These are phyloP conservation scores for Drosophila burlai DNA, from an alignment of 1,140 invertebrate genomes.

Conservation along the genomic window DNA sequence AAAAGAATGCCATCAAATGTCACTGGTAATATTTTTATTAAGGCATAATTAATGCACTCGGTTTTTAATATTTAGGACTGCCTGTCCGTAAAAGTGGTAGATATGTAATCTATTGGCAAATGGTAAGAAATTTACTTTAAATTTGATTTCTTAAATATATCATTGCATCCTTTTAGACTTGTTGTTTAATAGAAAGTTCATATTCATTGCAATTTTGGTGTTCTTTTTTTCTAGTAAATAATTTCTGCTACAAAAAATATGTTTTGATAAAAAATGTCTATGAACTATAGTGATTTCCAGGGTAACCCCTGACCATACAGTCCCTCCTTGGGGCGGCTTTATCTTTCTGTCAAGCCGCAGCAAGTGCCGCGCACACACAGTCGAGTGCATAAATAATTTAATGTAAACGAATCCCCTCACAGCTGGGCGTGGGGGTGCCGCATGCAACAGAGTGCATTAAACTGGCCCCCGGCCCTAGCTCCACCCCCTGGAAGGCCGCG, in stretches of 20 bases:
- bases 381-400: slow-evolving; percentile 79
- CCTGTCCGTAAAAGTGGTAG: not conserved
- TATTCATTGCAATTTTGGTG: not conserved
- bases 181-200: not conserved
- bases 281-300: not conserved
- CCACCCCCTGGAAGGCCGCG: slow-evolving; percentile 4
- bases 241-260: no score
- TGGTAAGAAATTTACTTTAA: not conserved
- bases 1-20: not conserved
- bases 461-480: slow-evolving; percentile 22
- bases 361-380: slow-evolving; percentile 48
- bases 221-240: not conserved
- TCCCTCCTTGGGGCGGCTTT: not conserved
- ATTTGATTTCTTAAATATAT: not conserved
- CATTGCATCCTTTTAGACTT: not conserved
- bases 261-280: not conserved
- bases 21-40: no score
- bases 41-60: no score
- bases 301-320: not conserved
- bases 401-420: slow-evolving; percentile 59
- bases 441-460: slow-evolving; percentile 58
- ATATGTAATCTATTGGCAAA: not conserved
- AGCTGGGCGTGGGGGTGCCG: not conserved
- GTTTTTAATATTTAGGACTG: no score
- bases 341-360: slow-evolving; percentile 40